These are phyloP conservation scores for Prinia subflava DNA, from an alignment of 2,113 vertebrate species.

Conservation along the genomic window DNA sequence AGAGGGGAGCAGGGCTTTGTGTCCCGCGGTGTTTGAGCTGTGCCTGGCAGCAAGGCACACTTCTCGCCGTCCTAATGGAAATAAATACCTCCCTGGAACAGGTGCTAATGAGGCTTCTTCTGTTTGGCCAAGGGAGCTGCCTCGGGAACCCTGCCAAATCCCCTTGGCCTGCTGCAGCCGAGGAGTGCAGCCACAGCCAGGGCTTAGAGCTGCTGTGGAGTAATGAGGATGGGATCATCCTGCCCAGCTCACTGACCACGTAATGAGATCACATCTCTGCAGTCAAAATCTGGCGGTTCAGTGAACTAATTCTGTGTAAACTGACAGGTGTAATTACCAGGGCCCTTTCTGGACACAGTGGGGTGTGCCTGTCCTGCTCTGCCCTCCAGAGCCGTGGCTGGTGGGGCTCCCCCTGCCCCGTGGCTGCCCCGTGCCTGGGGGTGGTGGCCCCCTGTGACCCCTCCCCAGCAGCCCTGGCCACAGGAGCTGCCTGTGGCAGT, in stretches of 20 bases:
- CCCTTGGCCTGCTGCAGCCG: background rate
- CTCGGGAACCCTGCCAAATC: background rate
- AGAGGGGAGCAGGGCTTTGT: background rate
- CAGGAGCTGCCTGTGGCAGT: background rate
- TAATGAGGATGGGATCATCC: background rate
- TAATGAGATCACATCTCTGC: background rate
- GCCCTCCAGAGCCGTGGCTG: rapidly evolving
- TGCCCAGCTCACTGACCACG: background rate
- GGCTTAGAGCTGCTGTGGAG: background rate
- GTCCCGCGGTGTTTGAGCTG: background rate
- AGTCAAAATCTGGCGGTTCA: background rate
- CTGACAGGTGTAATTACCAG: background rate
- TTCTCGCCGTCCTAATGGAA: background rate
- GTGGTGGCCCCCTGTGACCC: background rate
- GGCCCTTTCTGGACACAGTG: background rate
- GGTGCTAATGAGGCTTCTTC: constrained; percentile 19
- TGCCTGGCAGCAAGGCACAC: background rate
- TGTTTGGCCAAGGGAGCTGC: background rate
- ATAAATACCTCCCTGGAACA: background rate
- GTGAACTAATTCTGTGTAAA: background rate
- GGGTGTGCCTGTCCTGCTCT: background rate
- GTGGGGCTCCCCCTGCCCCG: background rate
- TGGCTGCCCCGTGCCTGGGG: background rate
- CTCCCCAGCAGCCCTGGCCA: no score
- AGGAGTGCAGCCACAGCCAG: background rate